A percentile compares a stretch with the other conserved stretches of the same genome.
Conservation (phyloP, 2,888 invertebrate genomes). For the Lepidochitona cinerea region DNA sequence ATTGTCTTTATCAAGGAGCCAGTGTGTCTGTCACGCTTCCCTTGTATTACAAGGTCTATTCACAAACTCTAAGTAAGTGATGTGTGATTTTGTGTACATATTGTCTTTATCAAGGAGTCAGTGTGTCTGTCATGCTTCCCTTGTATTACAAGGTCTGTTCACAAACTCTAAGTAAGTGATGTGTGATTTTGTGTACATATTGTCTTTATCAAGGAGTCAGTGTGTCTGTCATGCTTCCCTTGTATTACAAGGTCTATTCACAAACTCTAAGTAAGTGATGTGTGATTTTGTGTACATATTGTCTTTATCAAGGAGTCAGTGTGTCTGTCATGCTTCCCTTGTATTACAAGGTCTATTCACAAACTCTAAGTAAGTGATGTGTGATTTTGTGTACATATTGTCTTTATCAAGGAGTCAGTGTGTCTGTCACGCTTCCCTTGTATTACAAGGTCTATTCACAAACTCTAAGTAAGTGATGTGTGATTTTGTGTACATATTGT, state of each 20-base stretch:
- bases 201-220: slow-evolving; percentile 75
- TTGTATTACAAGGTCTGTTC: slow-evolving; percentile 75
- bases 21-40: slow-evolving; percentile 77
- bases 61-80: slow-evolving; percentile 26
- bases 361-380: neutral
- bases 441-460: neutral
- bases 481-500: slow-evolving; percentile 77
- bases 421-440: neutral
- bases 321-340: slow-evolving; percentile 76
- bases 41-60: slow-evolving; percentile 75
- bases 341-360: slow-evolving; percentile 74
- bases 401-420: neutral
- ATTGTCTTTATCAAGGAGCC: slow-evolving; percentile 74
- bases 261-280: slow-evolving; percentile 17
- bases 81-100: slow-evolving; percentile 81
- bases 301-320: slow-evolving; percentile 75
- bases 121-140: slow-evolving; percentile 77
- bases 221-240: slow-evolving; percentile 77
- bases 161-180: slow-evolving; percentile 26
- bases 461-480: neutral
- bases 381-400: too few relatives aligned
- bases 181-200: slow-evolving; percentile 81
- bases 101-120: slow-evolving; percentile 75
- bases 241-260: slow-evolving; percentile 74
- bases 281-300: slow-evolving; percentile 82